Evolutionary conservation across 2,797 vertebrate genomes (phyloP).

Genomic region (Cuculus canorus): DNA sequence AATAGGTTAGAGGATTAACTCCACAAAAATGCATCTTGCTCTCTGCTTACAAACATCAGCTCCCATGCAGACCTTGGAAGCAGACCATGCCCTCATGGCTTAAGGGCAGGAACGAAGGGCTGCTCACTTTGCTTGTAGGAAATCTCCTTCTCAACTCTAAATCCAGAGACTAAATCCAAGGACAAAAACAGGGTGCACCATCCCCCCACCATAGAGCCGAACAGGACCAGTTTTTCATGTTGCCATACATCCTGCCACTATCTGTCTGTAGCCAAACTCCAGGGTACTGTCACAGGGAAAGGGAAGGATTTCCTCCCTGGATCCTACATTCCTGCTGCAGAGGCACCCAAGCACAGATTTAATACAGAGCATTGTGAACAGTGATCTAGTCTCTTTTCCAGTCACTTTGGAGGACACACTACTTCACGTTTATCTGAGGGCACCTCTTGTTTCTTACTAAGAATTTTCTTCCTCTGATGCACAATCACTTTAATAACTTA

Average conservation of each 20-base stretch:
- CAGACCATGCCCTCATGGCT: not conserved
- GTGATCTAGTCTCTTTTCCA: not conserved
- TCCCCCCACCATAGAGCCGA: not conserved
- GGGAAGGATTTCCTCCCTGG: not conserved
- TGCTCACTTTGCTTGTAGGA: not conserved
- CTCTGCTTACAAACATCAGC: not conserved
- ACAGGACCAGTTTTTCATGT: not conserved
- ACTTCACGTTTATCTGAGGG: not conserved
- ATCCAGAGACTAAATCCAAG: not conserved
- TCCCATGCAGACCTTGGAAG: not conserved
- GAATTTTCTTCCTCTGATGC: not conserved
- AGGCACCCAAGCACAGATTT: rapidly evolving
- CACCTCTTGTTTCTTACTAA: not conserved
- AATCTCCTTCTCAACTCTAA: not conserved
- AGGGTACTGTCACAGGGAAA: rapidly evolving
- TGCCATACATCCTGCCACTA: not conserved
- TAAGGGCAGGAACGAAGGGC: not conserved
- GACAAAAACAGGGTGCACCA: not conserved
- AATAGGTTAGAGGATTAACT: not conserved
- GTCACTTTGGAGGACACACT: not conserved
- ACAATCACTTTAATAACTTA: not conserved
- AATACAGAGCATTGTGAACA: not conserved
- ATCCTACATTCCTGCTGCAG: not conserved
- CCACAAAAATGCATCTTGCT: not conserved
- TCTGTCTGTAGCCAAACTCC: not conserved